Conservation (phyloP, 2,888 invertebrate species). For the Spodoptera picta region DNA sequence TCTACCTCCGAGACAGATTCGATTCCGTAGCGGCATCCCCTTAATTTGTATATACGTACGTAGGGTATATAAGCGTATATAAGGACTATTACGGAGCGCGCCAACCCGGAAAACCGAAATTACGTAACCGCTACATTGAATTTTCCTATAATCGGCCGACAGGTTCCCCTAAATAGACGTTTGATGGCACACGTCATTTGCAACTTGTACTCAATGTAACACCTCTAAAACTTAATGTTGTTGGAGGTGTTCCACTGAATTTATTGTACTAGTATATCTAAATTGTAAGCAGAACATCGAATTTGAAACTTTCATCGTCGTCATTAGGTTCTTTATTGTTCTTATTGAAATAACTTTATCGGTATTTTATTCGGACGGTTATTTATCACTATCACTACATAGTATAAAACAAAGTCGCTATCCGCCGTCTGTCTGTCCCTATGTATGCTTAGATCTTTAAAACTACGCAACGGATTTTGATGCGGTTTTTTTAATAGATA, state of each 20-base stretch:
- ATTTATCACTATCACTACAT: too few relatives aligned
- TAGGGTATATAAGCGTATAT: conserved; percentile 40
- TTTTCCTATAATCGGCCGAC: conserved; percentile 78
- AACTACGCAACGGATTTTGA: too few relatives aligned
- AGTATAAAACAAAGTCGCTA: too few relatives aligned
- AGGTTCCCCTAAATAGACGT: conserved; percentile 29
- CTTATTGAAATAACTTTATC: too few relatives aligned
- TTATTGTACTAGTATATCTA: conserved; percentile 16
- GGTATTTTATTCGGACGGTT: too few relatives aligned
- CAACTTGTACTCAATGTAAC: conserved; percentile 30
- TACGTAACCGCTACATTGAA: conserved; percentile 84
- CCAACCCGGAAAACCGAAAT: conserved; percentile 85
- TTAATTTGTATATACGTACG: conserved; percentile 25
- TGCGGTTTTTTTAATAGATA: too few relatives aligned
- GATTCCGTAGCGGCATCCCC: conserved; percentile 7
- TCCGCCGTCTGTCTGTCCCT: too few relatives aligned
- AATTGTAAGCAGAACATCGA: conserved; percentile 5
- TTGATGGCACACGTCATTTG: conserved; percentile 39
- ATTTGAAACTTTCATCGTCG: conserved; percentile 12
- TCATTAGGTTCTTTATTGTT: too few relatives aligned
- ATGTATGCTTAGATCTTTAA: too few relatives aligned
- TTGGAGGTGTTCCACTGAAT: conserved; percentile 5
- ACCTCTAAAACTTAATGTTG: conserved; percentile 22
- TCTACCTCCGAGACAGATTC: conserved; percentile 9
- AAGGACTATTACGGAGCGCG: conserved; percentile 77